A percentile compares a stretch with the other conserved stretches of the same genome.
Conservation (phyloP, 2,888 invertebrate species). For the Steinernema scapterisci region DNA sequence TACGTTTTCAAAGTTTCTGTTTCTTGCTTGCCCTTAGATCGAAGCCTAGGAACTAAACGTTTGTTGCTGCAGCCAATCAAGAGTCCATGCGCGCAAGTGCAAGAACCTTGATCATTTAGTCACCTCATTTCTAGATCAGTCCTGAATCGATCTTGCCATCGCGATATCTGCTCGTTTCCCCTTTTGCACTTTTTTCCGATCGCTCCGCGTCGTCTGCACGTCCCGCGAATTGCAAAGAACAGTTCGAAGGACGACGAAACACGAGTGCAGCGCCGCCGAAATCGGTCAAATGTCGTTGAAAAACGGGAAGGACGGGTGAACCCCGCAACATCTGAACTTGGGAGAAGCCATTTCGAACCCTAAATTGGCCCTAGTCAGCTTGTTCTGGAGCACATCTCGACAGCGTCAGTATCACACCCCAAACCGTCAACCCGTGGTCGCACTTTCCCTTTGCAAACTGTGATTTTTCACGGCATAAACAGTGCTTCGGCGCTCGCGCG, state of each 20-base stretch:
- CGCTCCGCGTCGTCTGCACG: not conserved
- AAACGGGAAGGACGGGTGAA: not conserved
- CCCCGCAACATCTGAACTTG: not conserved
- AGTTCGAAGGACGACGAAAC: not conserved
- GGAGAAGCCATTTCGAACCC: not conserved
- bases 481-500: not conserved
- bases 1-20: too few species aligned
- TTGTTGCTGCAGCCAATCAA: too few species aligned
- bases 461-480: not conserved
- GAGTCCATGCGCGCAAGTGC: too few species aligned
- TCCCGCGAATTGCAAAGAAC: constrained; percentile 13
- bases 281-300: constrained; percentile 28
- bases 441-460: not conserved
- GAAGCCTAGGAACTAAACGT: too few species aligned
- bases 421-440: not conserved
- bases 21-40: too few species aligned
- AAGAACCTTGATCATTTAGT: constrained; percentile 13
- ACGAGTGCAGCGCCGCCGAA: constrained; percentile 10
- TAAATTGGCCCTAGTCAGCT: not conserved
- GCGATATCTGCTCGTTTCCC: not conserved
- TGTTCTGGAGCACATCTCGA: too few species aligned
- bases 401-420: too few species aligned
- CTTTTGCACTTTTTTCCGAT: not conserved
- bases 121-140: too few species aligned
- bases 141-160: not conserved